Conservation (phyloP, 2,113 vertebrate genomes). For the Odocoileus hemionus region DNA sequence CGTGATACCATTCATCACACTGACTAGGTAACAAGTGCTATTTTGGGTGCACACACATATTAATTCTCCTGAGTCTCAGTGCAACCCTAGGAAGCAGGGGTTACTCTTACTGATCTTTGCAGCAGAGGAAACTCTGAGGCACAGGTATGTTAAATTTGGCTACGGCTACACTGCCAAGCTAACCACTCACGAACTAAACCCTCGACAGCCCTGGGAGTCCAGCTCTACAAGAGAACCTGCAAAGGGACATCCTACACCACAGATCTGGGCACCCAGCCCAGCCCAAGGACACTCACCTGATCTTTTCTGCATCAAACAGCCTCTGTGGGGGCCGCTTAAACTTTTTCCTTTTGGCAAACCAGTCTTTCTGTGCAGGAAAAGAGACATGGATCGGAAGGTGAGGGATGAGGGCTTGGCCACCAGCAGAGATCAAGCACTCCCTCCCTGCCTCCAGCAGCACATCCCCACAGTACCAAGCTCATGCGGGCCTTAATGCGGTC, state of each 20-base stretch:
- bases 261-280: background rate
- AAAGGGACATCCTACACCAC: background rate
- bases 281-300: constrained; percentile 81
- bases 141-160: background rate
- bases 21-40: background rate
- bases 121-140: background rate
- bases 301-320: constrained; percentile 95
- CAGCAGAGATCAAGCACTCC: accelerated
- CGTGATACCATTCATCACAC: background rate
- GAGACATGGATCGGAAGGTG: background rate
- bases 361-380: constrained; percentile 87
- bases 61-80: background rate
- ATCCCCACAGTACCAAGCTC: constrained; percentile 85
- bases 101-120: background rate
- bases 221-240: background rate
- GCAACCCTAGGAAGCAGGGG: too few species aligned
- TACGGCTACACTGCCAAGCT: background rate
- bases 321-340: constrained; percentile 93
- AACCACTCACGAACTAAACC: background rate
- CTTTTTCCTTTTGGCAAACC: constrained; percentile 95
- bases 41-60: background rate
- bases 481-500: constrained; percentile 96
- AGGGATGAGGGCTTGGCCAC: background rate
- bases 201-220: background rate
- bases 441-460: accelerated